A percentile compares a stretch with the other conserved stretches of the same genome.
Conservation (phyloP, 2,888 invertebrate genomes). For the Deilephila porcellus region DNA sequence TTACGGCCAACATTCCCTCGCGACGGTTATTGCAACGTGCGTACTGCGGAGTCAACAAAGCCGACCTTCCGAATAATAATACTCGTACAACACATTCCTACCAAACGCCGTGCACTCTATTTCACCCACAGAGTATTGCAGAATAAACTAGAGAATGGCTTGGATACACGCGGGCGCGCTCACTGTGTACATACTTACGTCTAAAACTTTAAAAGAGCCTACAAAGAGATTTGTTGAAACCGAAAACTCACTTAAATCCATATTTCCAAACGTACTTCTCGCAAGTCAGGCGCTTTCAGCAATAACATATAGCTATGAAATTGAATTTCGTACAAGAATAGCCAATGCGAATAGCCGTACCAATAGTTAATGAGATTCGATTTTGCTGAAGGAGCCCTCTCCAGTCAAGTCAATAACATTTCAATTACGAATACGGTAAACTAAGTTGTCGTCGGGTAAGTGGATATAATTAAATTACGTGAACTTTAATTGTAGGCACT, state of each 20-base stretch:
- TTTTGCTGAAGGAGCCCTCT: conserved; percentile 25
- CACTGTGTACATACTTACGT: conserved; percentile 11
- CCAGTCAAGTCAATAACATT: conserved; percentile 40
- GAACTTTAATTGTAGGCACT: conserved; percentile 38
- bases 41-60: neutral
- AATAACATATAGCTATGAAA: conserved; percentile 14
- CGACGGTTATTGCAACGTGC: conserved; percentile 3
- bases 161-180: neutral
- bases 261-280: conserved; percentile 47
- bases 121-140: conserved; percentile 13
- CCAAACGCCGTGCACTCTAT: conserved; percentile 4
- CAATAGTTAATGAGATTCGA: conserved; percentile 25
- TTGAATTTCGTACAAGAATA: conserved; percentile 17
- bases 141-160: conserved; percentile 1
- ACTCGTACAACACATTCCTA: neutral
- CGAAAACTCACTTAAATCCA: conserved; percentile 66
- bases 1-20: neutral
- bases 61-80: conserved; percentile 11
- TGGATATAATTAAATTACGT: conserved; percentile 45
- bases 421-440: conserved; percentile 30
- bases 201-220: conserved; percentile 44
- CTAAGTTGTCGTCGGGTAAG: conserved; percentile 28
- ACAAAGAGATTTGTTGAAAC: conserved; percentile 63
- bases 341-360: conserved; percentile 22
- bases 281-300: conserved; percentile 37